These are phyloP conservation scores for Caenorhabditis virilis DNA, from an alignment of 2,888 invertebrate genomes.

Conservation along the genomic window DNA sequence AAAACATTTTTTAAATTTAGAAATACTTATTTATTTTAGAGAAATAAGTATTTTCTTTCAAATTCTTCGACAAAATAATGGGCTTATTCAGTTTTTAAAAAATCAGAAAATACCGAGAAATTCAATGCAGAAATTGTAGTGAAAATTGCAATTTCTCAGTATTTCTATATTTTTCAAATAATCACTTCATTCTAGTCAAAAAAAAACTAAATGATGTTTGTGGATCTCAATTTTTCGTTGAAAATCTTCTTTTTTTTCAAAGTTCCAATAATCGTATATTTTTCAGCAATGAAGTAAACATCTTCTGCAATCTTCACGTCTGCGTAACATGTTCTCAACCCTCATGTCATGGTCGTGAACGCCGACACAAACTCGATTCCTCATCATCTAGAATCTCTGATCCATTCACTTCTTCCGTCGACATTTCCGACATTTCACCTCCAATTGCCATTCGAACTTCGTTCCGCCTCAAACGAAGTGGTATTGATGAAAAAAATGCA, in stretches of 20 bases:
- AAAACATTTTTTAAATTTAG: too few species aligned
- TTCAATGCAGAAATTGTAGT: too few species aligned
- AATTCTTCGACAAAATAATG: too few species aligned
- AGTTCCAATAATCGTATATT: background rate
- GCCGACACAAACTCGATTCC: conserved; percentile 17
- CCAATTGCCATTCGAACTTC: conserved; percentile 48
- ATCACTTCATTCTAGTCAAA: background rate
- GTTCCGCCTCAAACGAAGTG: conserved; percentile 20
- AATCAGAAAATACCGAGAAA: background rate
- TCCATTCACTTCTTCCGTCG: conserved; percentile 19
- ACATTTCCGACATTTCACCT: conserved; percentile 34
- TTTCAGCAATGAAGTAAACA: conserved; percentile 67
- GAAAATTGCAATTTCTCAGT: too few species aligned
- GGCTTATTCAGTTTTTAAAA: too few species aligned
- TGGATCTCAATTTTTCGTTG: background rate
- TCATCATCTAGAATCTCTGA: conserved; percentile 7
- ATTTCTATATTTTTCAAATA: background rate
- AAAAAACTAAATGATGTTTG: background rate
- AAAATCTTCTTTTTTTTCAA: conserved; percentile 3
- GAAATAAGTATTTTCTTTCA: too few species aligned
- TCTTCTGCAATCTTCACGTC: conserved; percentile 67
- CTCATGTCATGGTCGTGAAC: conserved; percentile 34
- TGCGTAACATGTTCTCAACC: conserved; percentile 53
- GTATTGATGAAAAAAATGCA: too few species aligned
- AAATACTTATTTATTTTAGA: too few species aligned